Percentiles rank a stretch among this genome's conserved stretches.
Evolutionary conservation across 2,113 vertebrate species (phyloP).

Genomic region (Pagrus major): DNA sequence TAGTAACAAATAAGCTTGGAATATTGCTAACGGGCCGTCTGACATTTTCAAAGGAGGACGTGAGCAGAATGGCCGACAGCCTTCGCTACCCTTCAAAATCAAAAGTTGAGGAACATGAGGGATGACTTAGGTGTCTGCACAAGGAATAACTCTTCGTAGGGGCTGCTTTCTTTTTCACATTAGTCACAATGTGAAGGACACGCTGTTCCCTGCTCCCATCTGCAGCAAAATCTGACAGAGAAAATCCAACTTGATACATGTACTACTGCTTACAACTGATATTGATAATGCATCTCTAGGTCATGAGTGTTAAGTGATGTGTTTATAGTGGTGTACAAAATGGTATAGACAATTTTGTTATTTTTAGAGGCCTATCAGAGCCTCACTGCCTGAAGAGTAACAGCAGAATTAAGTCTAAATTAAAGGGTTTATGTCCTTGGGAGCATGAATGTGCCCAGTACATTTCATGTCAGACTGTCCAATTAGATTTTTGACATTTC

Average conservation of each 20-base stretch:
- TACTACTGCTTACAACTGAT: neutral
- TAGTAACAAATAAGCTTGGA: conserved; percentile 72
- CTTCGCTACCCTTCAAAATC: conserved; percentile 58
- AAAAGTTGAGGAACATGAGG: conserved; percentile 53
- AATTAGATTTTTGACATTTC: neutral
- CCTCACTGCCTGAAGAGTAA: neutral
- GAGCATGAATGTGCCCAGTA: neutral
- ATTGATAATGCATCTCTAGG: neutral
- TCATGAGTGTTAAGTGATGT: neutral
- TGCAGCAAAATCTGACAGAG: neutral
- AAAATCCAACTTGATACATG: neutral
- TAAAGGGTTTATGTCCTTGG: neutral
- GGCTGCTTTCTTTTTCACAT: neutral
- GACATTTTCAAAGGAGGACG: conserved; percentile 81
- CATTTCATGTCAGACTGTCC: neutral
- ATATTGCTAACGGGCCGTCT: conserved; percentile 77
- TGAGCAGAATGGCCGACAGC: conserved; percentile 70
- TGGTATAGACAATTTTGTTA: neutral
- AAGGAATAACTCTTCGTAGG: conserved; percentile 12
- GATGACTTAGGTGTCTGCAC: conserved; percentile 23
- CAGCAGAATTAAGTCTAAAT: neutral
- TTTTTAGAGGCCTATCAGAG: neutral
- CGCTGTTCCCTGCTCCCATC: conserved; percentile 13
- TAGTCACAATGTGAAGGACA: conserved; percentile 26
- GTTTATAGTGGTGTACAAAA: neutral